Conservation (phyloP, 2,797 vertebrate genomes). For the Gymnoscopelus microlampas region DNA sequence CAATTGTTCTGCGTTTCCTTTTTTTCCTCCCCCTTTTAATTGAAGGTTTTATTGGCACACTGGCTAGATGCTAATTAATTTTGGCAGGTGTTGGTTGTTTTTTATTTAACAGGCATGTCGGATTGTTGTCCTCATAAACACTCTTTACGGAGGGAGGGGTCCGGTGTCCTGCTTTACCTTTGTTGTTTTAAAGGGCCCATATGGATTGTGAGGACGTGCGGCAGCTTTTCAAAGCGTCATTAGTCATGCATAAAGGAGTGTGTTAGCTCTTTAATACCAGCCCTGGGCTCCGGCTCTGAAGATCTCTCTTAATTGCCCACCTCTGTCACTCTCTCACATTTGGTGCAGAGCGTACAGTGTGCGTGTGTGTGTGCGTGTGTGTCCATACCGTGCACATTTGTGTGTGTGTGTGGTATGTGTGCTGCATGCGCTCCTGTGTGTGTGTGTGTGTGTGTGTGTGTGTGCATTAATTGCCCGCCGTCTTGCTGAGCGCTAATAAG, state of each 20-base stretch:
- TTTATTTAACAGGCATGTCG: slow-evolving; percentile 70
- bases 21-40: slow-evolving; percentile 18
- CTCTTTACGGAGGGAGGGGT: slow-evolving; percentile 69
- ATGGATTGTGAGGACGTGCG: slow-evolving; percentile 77
- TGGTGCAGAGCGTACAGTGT: background rate
- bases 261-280: slow-evolving; percentile 77
- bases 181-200: slow-evolving; percentile 81
- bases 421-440: slow-evolving; percentile 21
- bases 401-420: background rate
- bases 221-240: slow-evolving; percentile 79
- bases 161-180: slow-evolving; percentile 66
- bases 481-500: slow-evolving; percentile 66
- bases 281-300: slow-evolving; percentile 74
- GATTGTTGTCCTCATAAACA: slow-evolving; percentile 77
- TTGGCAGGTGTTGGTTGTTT: slow-evolving; percentile 70
- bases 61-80: slow-evolving; percentile 70
- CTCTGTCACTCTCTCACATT: slow-evolving; percentile 56
- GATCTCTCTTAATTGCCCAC: slow-evolving; percentile 80
- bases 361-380: background rate
- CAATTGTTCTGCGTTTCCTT: slow-evolving; percentile 53
- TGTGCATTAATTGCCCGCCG: slow-evolving; percentile 61
- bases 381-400: background rate
- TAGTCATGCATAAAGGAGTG: slow-evolving; percentile 83
- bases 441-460: slow-evolving; percentile 18
- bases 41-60: slow-evolving; percentile 55